A percentile compares a stretch with the other conserved stretches of the same genome.
phyloP scores from a whole-genome alignment of 2,888 invertebrate species.

The Cactoblastis cactorum region DNA sequence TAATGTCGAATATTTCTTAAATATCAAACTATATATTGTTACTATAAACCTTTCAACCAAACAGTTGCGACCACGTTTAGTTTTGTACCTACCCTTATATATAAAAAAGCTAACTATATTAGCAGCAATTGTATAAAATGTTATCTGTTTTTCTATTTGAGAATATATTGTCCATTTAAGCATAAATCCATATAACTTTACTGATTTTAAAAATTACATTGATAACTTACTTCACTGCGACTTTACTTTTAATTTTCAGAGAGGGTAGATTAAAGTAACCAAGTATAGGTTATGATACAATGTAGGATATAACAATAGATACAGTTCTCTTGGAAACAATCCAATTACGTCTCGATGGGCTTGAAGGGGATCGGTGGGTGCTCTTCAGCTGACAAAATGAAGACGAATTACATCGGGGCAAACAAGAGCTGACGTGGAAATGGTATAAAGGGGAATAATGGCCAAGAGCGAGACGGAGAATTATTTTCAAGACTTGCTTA shows the following conservation, averaged over 20 bases:
- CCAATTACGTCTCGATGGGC: constrained; percentile 44
- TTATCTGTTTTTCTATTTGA: too few relatives aligned
- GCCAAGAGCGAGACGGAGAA: neutral
- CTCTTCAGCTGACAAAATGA: constrained; percentile 45
- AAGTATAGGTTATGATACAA: constrained; percentile 14
- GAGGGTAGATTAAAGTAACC: constrained; percentile 9
- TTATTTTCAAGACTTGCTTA: neutral
- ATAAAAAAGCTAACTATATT: too few relatives aligned
- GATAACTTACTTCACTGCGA: neutral
- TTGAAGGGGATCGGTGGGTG: constrained; percentile 16
- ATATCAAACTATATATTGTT: too few relatives aligned
- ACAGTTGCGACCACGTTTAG: too few relatives aligned
- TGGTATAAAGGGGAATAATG: neutral
- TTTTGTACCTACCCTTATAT: too few relatives aligned
- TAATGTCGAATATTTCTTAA: too few relatives aligned
- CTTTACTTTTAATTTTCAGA: neutral
- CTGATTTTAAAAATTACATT: neutral
- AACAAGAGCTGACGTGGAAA: constrained; percentile 31
- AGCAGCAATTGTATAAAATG: too few relatives aligned
- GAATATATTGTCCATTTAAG: too few relatives aligned
- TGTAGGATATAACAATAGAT: constrained; percentile 24
- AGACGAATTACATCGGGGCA: constrained; percentile 43
- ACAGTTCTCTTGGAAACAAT: constrained; percentile 39
- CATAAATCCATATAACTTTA: too few relatives aligned
- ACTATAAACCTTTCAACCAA: too few relatives aligned